These are phyloP conservation scores for Cylindroiulus punctatus DNA, from an alignment of 2,888 invertebrate genomes.

Conservation along the genomic window DNA sequence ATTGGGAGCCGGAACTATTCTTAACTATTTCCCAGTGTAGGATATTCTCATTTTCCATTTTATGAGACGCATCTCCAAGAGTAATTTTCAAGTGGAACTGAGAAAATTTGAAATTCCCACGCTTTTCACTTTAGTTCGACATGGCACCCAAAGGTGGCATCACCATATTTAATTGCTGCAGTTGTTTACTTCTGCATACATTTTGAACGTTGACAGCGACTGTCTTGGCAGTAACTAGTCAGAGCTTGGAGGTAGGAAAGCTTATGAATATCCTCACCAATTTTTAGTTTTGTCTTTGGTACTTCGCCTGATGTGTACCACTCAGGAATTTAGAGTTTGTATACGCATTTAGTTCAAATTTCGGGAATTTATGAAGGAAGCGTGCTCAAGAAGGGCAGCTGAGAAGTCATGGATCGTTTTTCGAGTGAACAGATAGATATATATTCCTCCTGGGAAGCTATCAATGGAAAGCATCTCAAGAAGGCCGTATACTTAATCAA, in stretches of 20 bases:
- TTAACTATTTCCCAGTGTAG: too few species aligned
- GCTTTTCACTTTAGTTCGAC: not conserved
- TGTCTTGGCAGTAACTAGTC: not conserved
- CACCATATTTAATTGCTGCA: constrained; percentile 20
- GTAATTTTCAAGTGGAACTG: too few species aligned
- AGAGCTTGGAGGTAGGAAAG: not conserved
- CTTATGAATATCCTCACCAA: not conserved
- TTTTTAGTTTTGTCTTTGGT: not conserved
- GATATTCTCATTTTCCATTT: too few species aligned
- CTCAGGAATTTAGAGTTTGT: too few species aligned
- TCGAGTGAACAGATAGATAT: constrained; percentile 5
- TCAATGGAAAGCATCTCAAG: not conserved
- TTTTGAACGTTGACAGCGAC: not conserved
- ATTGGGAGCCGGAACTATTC: too few species aligned
- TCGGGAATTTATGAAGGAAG: not conserved
- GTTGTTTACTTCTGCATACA: not conserved
- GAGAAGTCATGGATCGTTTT: not conserved
- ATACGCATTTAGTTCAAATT: not conserved
- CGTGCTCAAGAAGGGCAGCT: not conserved
- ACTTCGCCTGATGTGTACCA: not conserved
- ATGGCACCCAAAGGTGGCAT: not conserved
- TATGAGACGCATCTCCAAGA: too few species aligned
- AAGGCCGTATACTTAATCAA: not conserved
- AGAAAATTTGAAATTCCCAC: not conserved
- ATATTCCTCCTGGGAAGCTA: constrained; percentile 1